These are phyloP conservation scores for Sesia apiformis DNA, from an alignment of 2,888 invertebrate species.

Conservation along the genomic window DNA sequence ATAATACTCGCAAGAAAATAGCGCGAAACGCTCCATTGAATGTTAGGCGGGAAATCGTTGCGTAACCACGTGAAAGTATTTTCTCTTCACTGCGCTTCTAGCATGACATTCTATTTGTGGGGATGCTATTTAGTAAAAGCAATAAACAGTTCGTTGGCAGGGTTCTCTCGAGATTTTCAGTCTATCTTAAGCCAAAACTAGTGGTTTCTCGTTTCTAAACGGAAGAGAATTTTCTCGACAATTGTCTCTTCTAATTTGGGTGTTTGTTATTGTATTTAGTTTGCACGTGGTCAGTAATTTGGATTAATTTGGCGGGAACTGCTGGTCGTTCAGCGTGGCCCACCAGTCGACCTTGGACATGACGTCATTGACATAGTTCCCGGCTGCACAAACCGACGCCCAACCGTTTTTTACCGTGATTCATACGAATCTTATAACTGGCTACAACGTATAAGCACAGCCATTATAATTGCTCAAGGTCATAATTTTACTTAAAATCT, in stretches of 20 bases:
- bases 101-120: background rate
- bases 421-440: constrained; percentile 23
- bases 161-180: background rate
- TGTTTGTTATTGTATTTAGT: constrained; percentile 1
- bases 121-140: background rate
- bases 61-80: constrained; percentile 55
- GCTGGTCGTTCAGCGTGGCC: constrained; percentile 22
- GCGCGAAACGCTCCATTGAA: constrained; percentile 67
- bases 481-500: too few relatives aligned
- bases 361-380: constrained; percentile 71
- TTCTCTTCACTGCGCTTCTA: constrained; percentile 13
- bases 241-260: too few relatives aligned
- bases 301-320: constrained; percentile 57
- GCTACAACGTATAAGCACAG: background rate
- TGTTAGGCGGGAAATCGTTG: constrained; percentile 60
- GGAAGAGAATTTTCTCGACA: background rate
- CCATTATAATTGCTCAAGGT: too few relatives aligned
- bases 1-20: constrained; percentile 42
- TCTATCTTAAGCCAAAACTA: background rate
- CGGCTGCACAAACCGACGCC: constrained; percentile 45
- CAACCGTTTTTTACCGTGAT: constrained; percentile 36
- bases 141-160: background rate
- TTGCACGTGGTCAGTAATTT: constrained; percentile 29
- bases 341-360: constrained; percentile 61
- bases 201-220: background rate